Evolutionary conservation across 2,797 vertebrate species (phyloP).

Genomic region (Rhinichthys osculus): DNA sequence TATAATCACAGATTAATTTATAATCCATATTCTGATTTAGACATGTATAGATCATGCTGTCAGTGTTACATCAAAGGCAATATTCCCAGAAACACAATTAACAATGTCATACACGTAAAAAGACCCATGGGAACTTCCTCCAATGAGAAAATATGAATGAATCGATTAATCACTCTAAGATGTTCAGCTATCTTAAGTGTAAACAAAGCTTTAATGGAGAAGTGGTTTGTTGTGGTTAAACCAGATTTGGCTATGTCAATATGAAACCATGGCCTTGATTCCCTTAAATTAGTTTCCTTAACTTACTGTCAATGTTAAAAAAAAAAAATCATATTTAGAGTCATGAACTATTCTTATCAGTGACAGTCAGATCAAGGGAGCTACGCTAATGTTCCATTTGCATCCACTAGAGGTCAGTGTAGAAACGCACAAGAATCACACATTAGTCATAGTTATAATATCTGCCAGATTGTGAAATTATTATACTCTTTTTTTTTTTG

Average conservation of each 20-base stretch:
- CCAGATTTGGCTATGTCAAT: background rate
- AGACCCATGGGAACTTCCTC: background rate
- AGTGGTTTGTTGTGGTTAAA: background rate
- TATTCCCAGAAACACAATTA: background rate
- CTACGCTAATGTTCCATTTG: background rate
- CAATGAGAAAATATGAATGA: background rate
- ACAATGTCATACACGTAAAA: background rate
- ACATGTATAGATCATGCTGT: background rate
- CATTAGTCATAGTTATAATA: background rate
- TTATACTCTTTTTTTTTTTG: background rate
- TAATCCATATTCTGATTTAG: background rate
- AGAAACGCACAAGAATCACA: background rate
- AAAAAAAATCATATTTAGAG: no score
- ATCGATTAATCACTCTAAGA: background rate
- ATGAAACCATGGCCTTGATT: background rate
- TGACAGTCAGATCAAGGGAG: background rate
- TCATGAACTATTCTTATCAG: background rate
- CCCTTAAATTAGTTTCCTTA: background rate
- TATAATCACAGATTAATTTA: background rate
- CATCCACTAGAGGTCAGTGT: conserved; percentile 17
- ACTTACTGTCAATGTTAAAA: background rate
- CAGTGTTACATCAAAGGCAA: background rate
- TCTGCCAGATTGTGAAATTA: background rate
- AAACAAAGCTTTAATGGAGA: background rate
- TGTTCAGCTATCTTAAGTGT: background rate